phyloP scores from a whole-genome alignment of 2,797 vertebrate genomes.

The Dallia pectoralis region DNA sequence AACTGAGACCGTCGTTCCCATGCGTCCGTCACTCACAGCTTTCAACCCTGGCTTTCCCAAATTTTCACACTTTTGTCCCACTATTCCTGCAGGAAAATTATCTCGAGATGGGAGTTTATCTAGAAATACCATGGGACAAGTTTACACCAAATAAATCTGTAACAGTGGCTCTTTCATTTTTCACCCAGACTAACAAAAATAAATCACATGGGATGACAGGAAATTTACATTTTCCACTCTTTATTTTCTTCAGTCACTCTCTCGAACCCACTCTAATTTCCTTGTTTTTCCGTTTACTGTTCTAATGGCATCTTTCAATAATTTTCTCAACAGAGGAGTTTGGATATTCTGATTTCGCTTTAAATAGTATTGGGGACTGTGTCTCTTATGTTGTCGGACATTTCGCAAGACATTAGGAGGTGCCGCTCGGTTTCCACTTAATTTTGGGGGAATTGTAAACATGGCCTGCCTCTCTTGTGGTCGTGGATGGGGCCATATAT shows the following conservation, averaged over 20 bases:
- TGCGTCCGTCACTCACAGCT: conserved; percentile 53
- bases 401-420: too few relatives aligned
- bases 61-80: conserved; percentile 55
- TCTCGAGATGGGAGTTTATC: conserved; percentile 56
- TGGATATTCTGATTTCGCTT: too few relatives aligned
- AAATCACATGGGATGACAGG: conserved; percentile 24
- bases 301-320: too few relatives aligned
- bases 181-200: conserved; percentile 42
- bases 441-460: background rate
- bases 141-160: conserved; percentile 45
- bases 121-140: conserved; percentile 51
- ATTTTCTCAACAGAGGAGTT: too few relatives aligned
- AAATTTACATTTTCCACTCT: conserved; percentile 13
- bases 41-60: conserved; percentile 62
- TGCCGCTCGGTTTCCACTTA: too few relatives aligned
- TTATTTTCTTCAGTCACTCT: conserved; percentile 37
- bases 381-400: too few relatives aligned
- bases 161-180: conserved; percentile 28
- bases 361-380: too few relatives aligned
- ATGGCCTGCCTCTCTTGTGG: conserved; percentile 33
- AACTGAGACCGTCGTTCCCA: conserved; percentile 65
- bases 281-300: too few relatives aligned
- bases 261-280: conserved; percentile 35
- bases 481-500: conserved; percentile 60
- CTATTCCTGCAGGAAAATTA: conserved; percentile 51